Percentiles rank a stretch among this genome's conserved stretches.
These are phyloP conservation scores for Aurelia sp. DNA, from an alignment of 30 jellyfish, hydroid and myxozoan genomes.

Conservation along the genomic window DNA sequence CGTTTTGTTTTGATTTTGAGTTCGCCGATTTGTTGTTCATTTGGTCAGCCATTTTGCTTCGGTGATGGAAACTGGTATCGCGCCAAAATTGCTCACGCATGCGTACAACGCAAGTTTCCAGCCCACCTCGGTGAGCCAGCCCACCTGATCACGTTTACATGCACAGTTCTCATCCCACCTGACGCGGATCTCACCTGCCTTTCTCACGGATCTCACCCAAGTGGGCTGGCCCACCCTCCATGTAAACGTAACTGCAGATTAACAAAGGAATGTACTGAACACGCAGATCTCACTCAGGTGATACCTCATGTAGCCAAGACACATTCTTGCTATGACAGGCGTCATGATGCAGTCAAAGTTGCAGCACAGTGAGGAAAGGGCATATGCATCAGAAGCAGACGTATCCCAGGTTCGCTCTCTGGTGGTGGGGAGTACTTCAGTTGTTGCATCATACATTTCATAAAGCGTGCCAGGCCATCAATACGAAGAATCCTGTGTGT, in stretches of 20 bases:
- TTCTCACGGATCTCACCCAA: constrained; percentile 51
- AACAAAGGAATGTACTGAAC: background rate
- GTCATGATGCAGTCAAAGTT: too few species aligned
- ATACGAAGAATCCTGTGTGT: too few species aligned
- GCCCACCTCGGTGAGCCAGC: too few species aligned
- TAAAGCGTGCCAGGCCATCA: too few species aligned
- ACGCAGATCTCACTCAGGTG: constrained; percentile 19
- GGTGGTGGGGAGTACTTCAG: too few species aligned
- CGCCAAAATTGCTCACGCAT: constrained; percentile 37
- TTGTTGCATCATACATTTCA: too few species aligned
- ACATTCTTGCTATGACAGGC: too few species aligned
- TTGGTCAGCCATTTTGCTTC: constrained; percentile 2
- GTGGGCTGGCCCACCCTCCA: background rate
- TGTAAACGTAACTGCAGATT: background rate
- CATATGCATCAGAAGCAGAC: too few species aligned
- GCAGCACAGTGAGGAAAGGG: too few species aligned
- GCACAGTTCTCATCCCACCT: constrained; percentile 46
- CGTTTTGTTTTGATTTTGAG: background rate
- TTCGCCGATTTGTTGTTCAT: constrained; percentile 1
- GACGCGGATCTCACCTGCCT: constrained; percentile 40
- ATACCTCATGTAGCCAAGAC: background rate
- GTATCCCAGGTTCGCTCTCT: too few species aligned
- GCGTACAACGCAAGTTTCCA: constrained; percentile 17
- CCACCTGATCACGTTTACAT: constrained; percentile 33
- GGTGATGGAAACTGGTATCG: constrained; percentile 13